phyloP scores from a whole-genome alignment of 2,888 invertebrate genomes.

The Drosophila quinaria region DNA sequence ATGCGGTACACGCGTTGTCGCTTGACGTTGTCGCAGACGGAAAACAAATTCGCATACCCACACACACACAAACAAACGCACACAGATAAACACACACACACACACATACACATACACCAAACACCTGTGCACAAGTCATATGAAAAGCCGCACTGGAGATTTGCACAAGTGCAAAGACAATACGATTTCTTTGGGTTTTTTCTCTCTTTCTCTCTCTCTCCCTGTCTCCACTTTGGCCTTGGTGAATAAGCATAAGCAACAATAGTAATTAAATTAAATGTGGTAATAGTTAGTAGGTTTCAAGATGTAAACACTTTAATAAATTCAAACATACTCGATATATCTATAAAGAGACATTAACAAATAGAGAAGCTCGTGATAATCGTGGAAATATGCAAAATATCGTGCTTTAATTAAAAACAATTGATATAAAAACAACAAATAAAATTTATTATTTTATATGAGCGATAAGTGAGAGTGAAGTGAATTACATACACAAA shows the following conservation, averaged over 20 bases:
- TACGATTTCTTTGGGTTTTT: constrained; percentile 34
- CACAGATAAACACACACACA: constrained; percentile 12
- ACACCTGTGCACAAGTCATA: constrained; percentile 41
- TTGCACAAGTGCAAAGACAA: constrained; percentile 76
- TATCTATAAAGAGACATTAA: background rate
- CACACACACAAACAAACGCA: constrained; percentile 17
- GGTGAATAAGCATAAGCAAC: constrained; percentile 8
- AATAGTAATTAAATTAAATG: constrained; percentile 17
- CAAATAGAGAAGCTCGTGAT: constrained; percentile 25
- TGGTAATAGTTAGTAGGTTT: constrained; percentile 9
- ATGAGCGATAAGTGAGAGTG: constrained; percentile 46
- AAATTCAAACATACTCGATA: background rate
- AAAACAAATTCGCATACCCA: constrained; percentile 64
- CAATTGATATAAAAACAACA: constrained; percentile 37
- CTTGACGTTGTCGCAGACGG: constrained; percentile 68
- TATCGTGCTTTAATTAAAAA: constrained; percentile 43
- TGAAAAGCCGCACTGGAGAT: constrained; percentile 65
- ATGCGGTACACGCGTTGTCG: constrained; percentile 58
- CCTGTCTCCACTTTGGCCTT: constrained; percentile 40
- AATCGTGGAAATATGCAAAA: constrained; percentile 46
- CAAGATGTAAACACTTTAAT: constrained; percentile 1
- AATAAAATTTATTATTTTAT: constrained; percentile 3
- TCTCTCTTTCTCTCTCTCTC: background rate
- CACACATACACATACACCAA: background rate
- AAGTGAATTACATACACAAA: constrained; percentile 17